Conservation (phyloP, 2,797 vertebrate genomes). For the Lutjanus argentimaculatus region DNA sequence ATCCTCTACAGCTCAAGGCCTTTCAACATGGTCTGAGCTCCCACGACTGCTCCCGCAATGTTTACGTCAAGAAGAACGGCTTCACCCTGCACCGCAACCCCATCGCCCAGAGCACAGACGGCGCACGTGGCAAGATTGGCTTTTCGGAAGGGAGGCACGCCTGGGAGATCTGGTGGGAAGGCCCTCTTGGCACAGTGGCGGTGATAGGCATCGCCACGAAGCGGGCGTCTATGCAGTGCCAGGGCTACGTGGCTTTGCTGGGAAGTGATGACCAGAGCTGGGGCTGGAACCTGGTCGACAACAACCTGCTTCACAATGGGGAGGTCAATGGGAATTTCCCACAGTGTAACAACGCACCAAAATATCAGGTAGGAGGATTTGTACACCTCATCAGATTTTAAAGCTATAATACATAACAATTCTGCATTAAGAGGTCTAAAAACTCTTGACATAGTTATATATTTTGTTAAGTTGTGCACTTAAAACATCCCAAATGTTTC, state of each 20-base stretch:
- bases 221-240: constrained; percentile 97
- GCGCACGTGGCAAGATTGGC: constrained; percentile 97
- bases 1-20: constrained; percentile 89
- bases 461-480: too few relatives aligned
- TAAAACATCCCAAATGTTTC: too few relatives aligned
- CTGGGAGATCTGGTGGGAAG: constrained; percentile 99
- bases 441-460: too few relatives aligned
- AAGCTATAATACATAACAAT: too few relatives aligned
- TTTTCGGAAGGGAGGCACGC: constrained; percentile 97
- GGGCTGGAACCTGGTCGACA: constrained; percentile 99
- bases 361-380: constrained; percentile 92
- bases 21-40: constrained; percentile 97
- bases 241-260: constrained; percentile 98
- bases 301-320: constrained; percentile 98
- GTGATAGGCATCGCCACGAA: constrained; percentile 98
- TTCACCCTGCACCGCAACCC: constrained; percentile 99
- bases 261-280: constrained; percentile 99
- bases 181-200: constrained; percentile 97
- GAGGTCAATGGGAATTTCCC: constrained; percentile 99
- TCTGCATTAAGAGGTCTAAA: too few relatives aligned
- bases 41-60: constrained; percentile 98
- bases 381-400: background rate
- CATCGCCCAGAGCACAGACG: constrained; percentile 98
- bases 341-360: constrained; percentile 99
- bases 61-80: constrained; percentile 99